Base-by-base conservation (phyloP, 35 echinoderm and acorn worm species). In the Nesometra sesokonis region DNA sequence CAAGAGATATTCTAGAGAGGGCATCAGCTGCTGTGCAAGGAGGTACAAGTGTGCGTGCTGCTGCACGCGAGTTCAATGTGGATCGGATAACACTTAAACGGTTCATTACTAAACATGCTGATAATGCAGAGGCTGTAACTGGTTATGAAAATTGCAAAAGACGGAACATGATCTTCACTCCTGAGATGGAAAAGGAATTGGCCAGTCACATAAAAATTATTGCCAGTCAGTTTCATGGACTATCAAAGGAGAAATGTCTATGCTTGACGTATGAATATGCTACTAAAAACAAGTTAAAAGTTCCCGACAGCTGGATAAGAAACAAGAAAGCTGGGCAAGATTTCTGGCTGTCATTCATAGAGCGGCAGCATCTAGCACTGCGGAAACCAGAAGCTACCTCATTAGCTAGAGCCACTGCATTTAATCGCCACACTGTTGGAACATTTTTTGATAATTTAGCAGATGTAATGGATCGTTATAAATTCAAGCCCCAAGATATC, bases 361-460 rank as follows among this genome's bases (percentile, higher is more conserved):
- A 87, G 46, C 85, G 90, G 43, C 90, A 89, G 19, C 76, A 82
- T 80, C 46, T 92, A 30, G 46, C 81, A 36, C 88, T 92, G 32
- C 78, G 76, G 29, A 35, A 11, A 2, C 90, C 90, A 32, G 86
- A 88, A 77, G 90, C 86, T 88, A 92, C 90, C 3, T 84, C 86
- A 39, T 78, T 92, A 35, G 85, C 43, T 67, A 15, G 86, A 34
- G 86, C 38, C 5, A 92, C 90, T 34, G 90, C 86, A 13, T 85
- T 92, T 32, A 92, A 92, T 77, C 30, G 82, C 35, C 34, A 29
- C 17, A 88, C 80, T 7, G 76, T 91, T 34, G 32, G 8, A 77
- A 77, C 29, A 57, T 92, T 89, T 89, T 77, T 85, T 78, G 91
- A 85, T 33, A 93, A 89, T 77, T 77, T 93, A 32, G 82, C 88